Conservation (phyloP, 1,140 invertebrate species). For the Pseudomyrmex concolor region DNA sequence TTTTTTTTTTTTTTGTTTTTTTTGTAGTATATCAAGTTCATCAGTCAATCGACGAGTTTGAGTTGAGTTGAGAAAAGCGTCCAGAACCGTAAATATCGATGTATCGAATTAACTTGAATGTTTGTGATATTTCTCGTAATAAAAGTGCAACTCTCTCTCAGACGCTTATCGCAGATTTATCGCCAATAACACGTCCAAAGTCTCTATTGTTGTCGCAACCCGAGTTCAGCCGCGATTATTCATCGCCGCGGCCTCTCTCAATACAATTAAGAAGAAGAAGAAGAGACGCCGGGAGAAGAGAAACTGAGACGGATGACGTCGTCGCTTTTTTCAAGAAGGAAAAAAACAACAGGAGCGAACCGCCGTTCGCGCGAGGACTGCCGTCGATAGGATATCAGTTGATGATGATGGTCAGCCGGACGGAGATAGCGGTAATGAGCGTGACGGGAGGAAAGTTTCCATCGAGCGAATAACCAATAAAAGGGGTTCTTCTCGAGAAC, state of each 20-base stretch:
- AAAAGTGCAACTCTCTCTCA: background rate
- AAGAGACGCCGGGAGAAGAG: background rate
- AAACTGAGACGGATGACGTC: conserved; percentile 22
- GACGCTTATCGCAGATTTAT: conserved; percentile 34
- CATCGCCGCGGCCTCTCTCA: conserved; percentile 17
- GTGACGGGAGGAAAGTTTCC: conserved; percentile 78
- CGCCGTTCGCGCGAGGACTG: conserved; percentile 36
- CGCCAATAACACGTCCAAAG: conserved; percentile 43
- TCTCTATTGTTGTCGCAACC: conserved; percentile 38
- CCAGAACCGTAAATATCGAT: too few species aligned
- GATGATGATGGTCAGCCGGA: conserved; percentile 74
- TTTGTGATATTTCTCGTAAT: background rate
- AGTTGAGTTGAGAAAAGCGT: too few species aligned
- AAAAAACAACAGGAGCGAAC: conserved; percentile 38
- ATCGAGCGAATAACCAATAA: conserved; percentile 77
- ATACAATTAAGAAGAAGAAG: conserved; percentile 25
- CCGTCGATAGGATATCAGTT: conserved; percentile 77
- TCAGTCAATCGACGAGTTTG: too few species aligned
- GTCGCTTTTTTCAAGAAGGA: conserved; percentile 43
- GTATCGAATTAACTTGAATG: background rate
- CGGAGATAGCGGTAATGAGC: conserved; percentile 77
- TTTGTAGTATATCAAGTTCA: too few species aligned
- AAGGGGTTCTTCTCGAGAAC: conserved; percentile 56
- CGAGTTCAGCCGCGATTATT: conserved; percentile 45
- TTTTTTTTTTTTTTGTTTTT: too few species aligned